Conservation (phyloP, 2,797 vertebrate species). For the Choloepus didactylus region DNA sequence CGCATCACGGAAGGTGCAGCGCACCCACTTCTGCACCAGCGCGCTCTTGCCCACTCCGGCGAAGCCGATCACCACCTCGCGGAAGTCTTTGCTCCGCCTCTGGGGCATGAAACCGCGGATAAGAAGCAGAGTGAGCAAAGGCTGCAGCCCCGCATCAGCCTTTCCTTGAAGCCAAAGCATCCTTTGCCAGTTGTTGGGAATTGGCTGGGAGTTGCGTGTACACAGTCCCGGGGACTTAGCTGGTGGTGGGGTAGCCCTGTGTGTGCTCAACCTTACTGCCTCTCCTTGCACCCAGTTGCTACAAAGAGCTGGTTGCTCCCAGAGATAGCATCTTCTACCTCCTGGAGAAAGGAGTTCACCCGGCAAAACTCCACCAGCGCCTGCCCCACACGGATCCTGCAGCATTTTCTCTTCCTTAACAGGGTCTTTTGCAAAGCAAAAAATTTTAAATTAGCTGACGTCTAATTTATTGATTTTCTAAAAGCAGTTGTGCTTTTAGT, state of each 20-base stretch:
- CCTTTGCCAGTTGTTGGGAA: not conserved
- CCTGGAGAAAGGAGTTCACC: too few relatives aligned
- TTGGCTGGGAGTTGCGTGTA: not conserved
- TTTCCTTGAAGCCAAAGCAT: constrained; percentile 35
- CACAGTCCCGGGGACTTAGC: not conserved
- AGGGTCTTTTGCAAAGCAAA: too few relatives aligned
- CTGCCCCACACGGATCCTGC: too few relatives aligned
- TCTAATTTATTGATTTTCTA: too few relatives aligned
- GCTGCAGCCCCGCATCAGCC: not conserved
- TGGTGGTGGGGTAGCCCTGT: not conserved
- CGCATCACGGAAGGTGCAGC: constrained; percentile 86
- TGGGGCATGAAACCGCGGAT: constrained; percentile 63
- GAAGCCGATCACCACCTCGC: constrained; percentile 87
- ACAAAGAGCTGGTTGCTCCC: too few relatives aligned
- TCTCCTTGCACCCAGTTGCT: too few relatives aligned
- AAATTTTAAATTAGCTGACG: too few relatives aligned
- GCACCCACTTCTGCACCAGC: constrained; percentile 86
- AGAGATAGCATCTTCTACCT: too few relatives aligned
- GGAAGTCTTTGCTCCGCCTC: constrained; percentile 86
- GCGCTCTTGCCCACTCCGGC: constrained; percentile 89
- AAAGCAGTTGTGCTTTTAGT: too few relatives aligned
- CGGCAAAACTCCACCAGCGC: too few relatives aligned
- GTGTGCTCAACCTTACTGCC: too few relatives aligned
- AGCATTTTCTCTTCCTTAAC: too few relatives aligned
- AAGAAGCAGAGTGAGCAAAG: not conserved